phyloP scores from a whole-genome alignment of 2,888 invertebrate species.

The Lasioglossum zephyrum region DNA sequence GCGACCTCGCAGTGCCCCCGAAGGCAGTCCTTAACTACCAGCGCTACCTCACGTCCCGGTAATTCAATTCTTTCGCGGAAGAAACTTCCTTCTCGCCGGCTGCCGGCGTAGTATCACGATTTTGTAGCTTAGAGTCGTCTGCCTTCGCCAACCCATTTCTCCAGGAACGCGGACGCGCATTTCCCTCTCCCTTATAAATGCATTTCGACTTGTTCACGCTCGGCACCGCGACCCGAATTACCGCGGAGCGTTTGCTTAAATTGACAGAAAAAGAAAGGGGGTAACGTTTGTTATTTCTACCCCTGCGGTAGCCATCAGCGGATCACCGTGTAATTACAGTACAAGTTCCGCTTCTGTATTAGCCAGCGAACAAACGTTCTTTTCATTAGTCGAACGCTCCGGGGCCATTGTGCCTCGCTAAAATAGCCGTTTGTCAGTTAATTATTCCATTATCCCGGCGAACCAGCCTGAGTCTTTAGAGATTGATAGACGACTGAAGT shows the following conservation, averaged over 20 bases:
- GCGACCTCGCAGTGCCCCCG: not conserved
- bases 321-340: constrained; percentile 31
- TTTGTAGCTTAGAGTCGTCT: constrained; percentile 6
- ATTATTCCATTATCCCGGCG: not conserved
- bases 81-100: constrained; percentile 11
- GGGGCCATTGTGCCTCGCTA: not conserved
- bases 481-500: not conserved
- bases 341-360: constrained; percentile 1
- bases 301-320: not conserved
- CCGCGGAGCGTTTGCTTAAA: constrained; percentile 9
- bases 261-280: not conserved
- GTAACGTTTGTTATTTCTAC: constrained; percentile 7
- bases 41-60: constrained; percentile 16
- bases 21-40: constrained; percentile 14
- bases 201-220: constrained; percentile 5
- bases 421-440: not conserved
- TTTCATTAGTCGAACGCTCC: not conserved
- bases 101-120: constrained; percentile 13
- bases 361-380: constrained; percentile 1
- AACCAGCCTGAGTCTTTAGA: not conserved
- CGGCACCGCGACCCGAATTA: not conserved
- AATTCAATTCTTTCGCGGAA: constrained; percentile 46
- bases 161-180: constrained; percentile 25
- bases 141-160: not conserved
- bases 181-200: constrained; percentile 18